These are phyloP conservation scores for Cyclopterus lumpus DNA, from an alignment of 2,797 vertebrate genomes.

Conservation along the genomic window DNA sequence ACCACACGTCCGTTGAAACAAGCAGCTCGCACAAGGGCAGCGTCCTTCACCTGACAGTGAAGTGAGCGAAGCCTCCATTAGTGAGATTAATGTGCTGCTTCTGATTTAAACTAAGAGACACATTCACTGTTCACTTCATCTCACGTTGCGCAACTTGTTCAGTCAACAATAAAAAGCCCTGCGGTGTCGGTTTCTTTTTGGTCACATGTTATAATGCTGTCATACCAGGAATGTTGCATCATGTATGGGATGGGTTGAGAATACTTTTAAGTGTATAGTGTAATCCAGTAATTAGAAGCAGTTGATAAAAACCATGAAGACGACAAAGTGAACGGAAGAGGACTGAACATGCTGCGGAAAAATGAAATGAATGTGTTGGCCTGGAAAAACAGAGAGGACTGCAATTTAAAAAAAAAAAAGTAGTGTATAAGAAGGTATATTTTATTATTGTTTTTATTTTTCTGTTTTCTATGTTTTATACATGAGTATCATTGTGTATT, in stretches of 20 bases:
- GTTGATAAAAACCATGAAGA: constrained; percentile 19
- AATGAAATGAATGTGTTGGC: constrained; percentile 55
- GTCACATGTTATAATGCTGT: constrained; percentile 17
- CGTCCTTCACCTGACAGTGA: constrained; percentile 61
- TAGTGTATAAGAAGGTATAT: constrained; percentile 82
- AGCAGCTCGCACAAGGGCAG: constrained; percentile 40
- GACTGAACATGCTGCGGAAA: constrained; percentile 39
- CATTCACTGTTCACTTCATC: constrained; percentile 39
- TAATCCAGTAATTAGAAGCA: constrained; percentile 19
- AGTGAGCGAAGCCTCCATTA: constrained; percentile 58
- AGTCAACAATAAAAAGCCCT: constrained; percentile 41
- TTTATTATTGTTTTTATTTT: constrained; percentile 82
- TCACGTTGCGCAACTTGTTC: constrained; percentile 43
- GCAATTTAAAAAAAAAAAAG: constrained; percentile 66
- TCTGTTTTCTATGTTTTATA: constrained; percentile 78
- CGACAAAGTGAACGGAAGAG: constrained; percentile 36
- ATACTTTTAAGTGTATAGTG: constrained; percentile 18
- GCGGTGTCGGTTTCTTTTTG: constrained; percentile 6
- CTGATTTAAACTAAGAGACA: constrained; percentile 61
- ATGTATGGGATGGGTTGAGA: constrained; percentile 24
- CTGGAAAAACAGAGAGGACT: constrained; percentile 73
- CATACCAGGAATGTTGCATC: constrained; percentile 4
- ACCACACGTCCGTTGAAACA: constrained; percentile 33
- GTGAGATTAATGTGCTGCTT: constrained; percentile 67
- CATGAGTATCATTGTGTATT: constrained; percentile 81